phyloP scores from a whole-genome alignment of 2,797 vertebrate species.

The Enteromius trimaculatus region DNA sequence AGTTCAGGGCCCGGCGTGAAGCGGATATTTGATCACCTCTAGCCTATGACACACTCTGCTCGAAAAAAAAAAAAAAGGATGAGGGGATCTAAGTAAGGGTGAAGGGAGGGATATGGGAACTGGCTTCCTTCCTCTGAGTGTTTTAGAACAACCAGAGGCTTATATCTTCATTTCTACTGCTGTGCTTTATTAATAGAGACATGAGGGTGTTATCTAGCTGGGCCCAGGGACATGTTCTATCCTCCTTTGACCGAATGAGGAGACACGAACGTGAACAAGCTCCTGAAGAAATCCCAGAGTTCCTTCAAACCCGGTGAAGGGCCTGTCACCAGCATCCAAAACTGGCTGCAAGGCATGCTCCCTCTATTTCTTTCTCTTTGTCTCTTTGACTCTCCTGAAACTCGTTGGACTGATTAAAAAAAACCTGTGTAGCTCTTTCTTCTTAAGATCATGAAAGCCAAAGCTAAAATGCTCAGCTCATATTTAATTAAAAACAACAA shows the following conservation, averaged over 20 bases:
- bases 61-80: not conserved
- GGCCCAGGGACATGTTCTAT: slow-evolving; percentile 39
- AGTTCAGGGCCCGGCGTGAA: slow-evolving; percentile 41
- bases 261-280: slow-evolving; percentile 34
- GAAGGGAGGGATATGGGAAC: not conserved
- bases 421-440: not conserved
- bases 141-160: slow-evolving; percentile 47
- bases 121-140: slow-evolving; percentile 38
- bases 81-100: slow-evolving; percentile 7
- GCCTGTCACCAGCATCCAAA: not conserved
- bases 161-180: slow-evolving; percentile 46
- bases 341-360: slow-evolving; percentile 9
- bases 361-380: not conserved
- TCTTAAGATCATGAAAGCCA: not conserved
- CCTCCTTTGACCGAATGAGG: slow-evolving; percentile 18
- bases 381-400: not conserved
- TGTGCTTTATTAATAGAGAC: slow-evolving; percentile 57
- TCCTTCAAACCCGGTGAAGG: slow-evolving; percentile 68
- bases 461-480: not conserved
- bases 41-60: slow-evolving; percentile 42
- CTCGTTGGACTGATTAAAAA: not conserved
- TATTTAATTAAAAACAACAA: not conserved
- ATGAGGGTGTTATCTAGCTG: slow-evolving; percentile 53
- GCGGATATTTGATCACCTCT: slow-evolving; percentile 38
- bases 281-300: slow-evolving; percentile 68